These are phyloP conservation scores for Hirtodrosophila duncani DNA, from an alignment of 2,888 invertebrate species.

Conservation along the genomic window DNA sequence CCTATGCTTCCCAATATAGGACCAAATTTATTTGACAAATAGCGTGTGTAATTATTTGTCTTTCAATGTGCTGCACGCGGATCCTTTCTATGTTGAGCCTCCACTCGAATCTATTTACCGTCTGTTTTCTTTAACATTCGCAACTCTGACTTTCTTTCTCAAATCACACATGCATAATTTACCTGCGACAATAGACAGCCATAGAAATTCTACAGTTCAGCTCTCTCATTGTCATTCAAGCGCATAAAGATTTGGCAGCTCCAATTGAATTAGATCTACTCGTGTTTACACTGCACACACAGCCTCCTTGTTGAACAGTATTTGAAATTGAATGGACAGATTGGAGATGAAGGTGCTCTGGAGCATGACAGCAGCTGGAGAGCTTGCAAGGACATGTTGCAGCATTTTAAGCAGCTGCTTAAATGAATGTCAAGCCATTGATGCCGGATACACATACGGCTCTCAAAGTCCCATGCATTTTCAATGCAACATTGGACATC, in stretches of 20 bases:
- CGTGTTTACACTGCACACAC: conserved; percentile 22
- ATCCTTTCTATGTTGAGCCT: too few relatives aligned
- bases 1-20: too few relatives aligned
- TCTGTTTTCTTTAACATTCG: conserved; percentile 23
- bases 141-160: conserved; percentile 4
- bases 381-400: conserved; percentile 17
- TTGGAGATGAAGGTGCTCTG: conserved; percentile 7
- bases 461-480: too few relatives aligned
- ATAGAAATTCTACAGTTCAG: conserved; percentile 11
- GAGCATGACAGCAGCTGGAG: conserved; percentile 12
- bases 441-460: too few relatives aligned
- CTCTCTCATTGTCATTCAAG: conserved; percentile 22
- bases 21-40: too few relatives aligned
- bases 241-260: conserved; percentile 26
- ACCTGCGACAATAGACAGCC: conserved; percentile 29
- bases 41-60: conserved; percentile 19
- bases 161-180: conserved; percentile 35
- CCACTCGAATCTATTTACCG: conserved; percentile 16
- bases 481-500: too few relatives aligned
- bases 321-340: conserved; percentile 33
- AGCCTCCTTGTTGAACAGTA: conserved; percentile 18
- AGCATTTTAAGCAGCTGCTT: too few relatives aligned
- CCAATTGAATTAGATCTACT: conserved; percentile 32
- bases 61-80: too few relatives aligned
- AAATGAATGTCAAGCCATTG: too few relatives aligned